Conservation (phyloP, 2,113 vertebrate species). For the Caloenas nicobarica region DNA sequence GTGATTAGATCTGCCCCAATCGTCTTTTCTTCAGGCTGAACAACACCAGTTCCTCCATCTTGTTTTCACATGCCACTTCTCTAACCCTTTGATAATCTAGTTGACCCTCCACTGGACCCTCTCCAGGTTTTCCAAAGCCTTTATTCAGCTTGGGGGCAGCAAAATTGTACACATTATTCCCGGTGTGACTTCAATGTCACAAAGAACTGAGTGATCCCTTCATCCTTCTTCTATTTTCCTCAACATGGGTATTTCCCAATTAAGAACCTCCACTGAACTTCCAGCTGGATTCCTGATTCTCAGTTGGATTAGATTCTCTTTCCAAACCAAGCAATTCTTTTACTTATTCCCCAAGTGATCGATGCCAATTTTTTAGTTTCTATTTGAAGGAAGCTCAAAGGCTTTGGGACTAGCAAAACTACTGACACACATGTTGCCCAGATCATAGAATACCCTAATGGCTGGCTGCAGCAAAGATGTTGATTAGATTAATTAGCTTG, state of each 20-base stretch:
- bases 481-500: neutral
- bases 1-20: fast-evolving
- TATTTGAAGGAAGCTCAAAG: neutral
- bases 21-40: neutral
- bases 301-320: neutral
- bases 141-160: neutral
- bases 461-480: neutral
- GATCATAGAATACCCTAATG: neutral
- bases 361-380: neutral
- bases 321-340: neutral
- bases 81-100: neutral
- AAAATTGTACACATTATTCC: neutral
- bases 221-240: neutral
- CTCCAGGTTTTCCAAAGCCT: neutral
- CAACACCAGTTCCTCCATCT: neutral
- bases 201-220: neutral
- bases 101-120: neutral
- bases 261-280: neutral
- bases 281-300: neutral
- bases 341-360: neutral
- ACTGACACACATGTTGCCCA: neutral
- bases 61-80: neutral
- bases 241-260: neutral
- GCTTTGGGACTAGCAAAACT: neutral
- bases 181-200: neutral